Percentiles rank a stretch among this genome's conserved stretches.
Conservation (phyloP, 2,888 invertebrate species). For the Temnothorax rugatulus region DNA sequence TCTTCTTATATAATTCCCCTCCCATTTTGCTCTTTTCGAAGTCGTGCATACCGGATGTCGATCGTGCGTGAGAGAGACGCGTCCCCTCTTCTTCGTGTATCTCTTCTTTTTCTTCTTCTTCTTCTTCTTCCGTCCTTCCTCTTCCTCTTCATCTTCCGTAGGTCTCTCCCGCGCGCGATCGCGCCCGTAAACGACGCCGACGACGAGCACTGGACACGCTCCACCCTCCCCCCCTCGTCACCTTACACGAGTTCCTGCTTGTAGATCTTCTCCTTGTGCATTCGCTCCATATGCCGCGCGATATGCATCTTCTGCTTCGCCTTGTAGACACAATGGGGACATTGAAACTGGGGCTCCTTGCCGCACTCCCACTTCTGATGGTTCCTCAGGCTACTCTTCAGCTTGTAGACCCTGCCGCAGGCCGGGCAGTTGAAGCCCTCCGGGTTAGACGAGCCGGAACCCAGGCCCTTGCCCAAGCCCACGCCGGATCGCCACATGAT, state of each 20-base stretch:
- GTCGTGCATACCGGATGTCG: constrained; percentile 53
- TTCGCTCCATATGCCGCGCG: constrained; percentile 86
- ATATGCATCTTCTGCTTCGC: constrained; percentile 87
- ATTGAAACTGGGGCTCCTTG: constrained; percentile 86
- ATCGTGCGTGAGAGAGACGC: constrained; percentile 58
- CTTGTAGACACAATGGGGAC: constrained; percentile 85
- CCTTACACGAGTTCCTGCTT: constrained; percentile 85
- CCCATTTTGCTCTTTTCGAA: constrained; percentile 43
- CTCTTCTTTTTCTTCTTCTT: constrained; percentile 1
- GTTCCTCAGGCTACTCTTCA: constrained; percentile 91
- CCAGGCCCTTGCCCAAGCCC: constrained; percentile 83
- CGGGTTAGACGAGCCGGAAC: constrained; percentile 79
- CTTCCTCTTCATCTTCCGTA: not conserved
- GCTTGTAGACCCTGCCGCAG: constrained; percentile 94
- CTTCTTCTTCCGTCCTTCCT: not conserved
- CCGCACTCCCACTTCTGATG: constrained; percentile 87
- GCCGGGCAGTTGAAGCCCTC: constrained; percentile 92
- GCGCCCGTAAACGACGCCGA: constrained; percentile 60
- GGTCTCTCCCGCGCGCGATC: constrained; percentile 30
- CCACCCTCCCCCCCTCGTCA: constrained; percentile 14
- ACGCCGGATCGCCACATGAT: constrained; percentile 85
- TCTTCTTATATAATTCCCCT: not conserved
- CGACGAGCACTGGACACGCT: constrained; percentile 55
- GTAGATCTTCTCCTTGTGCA: constrained; percentile 86
- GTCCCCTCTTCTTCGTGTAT: not conserved